Evolutionary conservation across 2,888 invertebrate genomes (phyloP).

Genomic region (Isotomurus palustris): DNA sequence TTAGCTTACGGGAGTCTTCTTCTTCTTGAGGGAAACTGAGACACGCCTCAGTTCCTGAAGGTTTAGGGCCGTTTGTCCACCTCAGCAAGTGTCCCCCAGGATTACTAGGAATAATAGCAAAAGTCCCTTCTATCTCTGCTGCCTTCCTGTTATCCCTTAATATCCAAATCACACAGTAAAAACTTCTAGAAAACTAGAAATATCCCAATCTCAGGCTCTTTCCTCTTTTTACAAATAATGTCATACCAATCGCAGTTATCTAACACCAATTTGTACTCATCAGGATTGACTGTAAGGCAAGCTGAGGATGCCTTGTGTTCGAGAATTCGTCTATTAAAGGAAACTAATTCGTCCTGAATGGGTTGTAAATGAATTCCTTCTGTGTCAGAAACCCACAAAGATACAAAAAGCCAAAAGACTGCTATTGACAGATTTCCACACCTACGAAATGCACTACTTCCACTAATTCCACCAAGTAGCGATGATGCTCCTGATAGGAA

Average conservation of each 20-base stretch:
- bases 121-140: constrained; percentile 24
- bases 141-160: constrained; percentile 35
- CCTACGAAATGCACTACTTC: too few relatives aligned
- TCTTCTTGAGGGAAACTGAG: constrained; percentile 1
- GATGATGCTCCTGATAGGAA: too few relatives aligned
- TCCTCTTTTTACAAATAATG: not conserved
- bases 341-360: too few relatives aligned
- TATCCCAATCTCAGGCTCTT: not conserved
- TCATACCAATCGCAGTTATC: constrained; percentile 40
- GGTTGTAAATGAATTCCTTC: too few relatives aligned
- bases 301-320: constrained; percentile 24
- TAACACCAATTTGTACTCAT: constrained; percentile 15
- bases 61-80: constrained; percentile 29
- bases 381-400: too few relatives aligned
- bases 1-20: not conserved
- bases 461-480: too few relatives aligned
- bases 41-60: constrained; percentile 32
- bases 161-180: not conserved
- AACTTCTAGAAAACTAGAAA: not conserved
- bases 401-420: too few relatives aligned
- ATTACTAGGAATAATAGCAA: constrained; percentile 35
- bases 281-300: constrained; percentile 35
- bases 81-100: constrained; percentile 33
- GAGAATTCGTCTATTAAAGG: constrained; percentile 32
- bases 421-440: too few relatives aligned